Evolutionary conservation across 2,797 vertebrate genomes (phyloP), one percentile per base, ranked within the genome.

Genomic region (Myiothlypis coronata): DNA sequence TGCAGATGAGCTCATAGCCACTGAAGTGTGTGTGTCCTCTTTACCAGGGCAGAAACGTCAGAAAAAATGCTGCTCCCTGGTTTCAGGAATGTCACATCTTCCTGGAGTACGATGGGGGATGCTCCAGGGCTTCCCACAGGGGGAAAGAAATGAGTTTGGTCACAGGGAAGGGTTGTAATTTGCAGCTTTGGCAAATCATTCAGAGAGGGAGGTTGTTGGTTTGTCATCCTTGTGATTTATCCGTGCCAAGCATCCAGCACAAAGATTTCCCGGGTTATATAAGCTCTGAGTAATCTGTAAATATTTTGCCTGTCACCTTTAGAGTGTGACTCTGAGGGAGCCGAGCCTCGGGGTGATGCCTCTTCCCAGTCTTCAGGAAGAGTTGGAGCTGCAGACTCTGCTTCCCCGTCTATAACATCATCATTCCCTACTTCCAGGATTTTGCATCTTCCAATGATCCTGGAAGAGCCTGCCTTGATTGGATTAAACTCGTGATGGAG

Each of bases 261-360:
- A 79, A 72, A 86, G 83, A 75, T 92, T 89, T 84, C 63, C 81
- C 72, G 67, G 59, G 77, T 94, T 96, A 39, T 84, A 24, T 78
- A 94, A 96, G 64, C 74, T 68, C 65, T 88, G 90, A 94, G 67
- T 83, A 88, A 86, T 47, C 70, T n/a, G 74, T 57, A 90, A 88
- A 72, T 94, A 78, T 86, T 91, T 94, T 90, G 69, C 22, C 9
- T 79, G 35, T 47, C 89, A 63, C 93, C 65, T 85, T 59, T 19
- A 24, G 69, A 93, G 55, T 49, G 44, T 63, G 46, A 52, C 50
- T 70, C 46, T 60, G 71, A 75, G 32, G 44, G 79, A 84, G 53
- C 46, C 1, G 2, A 46, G 34, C 46, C 80, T 81, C 0, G 0
- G 49, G 49, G 56, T 74, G 65, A 59, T 49, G 72, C 39, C 34